Evolutionary conservation across 2,113 vertebrate genomes (phyloP).

Genomic region (Steatornis caripensis): DNA sequence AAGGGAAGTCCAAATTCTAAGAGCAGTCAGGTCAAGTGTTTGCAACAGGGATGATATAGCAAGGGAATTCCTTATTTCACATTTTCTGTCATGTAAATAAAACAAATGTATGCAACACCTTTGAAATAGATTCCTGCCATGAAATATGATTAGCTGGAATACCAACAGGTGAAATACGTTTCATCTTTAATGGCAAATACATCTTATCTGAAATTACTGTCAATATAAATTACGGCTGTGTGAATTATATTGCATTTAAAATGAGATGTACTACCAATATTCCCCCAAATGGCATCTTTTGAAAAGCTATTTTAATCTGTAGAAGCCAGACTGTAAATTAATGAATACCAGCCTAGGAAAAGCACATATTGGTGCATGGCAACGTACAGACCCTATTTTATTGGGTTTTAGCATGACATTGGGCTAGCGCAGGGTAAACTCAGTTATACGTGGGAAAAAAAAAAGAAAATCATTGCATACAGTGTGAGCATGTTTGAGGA

Average conservation of each 20-base stretch:
- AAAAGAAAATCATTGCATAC: not conserved
- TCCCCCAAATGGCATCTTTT: not conserved
- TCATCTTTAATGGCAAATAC: not conserved
- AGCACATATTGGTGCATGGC: not conserved
- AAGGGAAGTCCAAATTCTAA: not conserved
- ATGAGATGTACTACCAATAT: not conserved
- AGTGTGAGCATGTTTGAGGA: not conserved
- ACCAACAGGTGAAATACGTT: not conserved
- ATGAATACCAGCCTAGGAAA: not conserved
- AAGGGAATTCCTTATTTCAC: not conserved
- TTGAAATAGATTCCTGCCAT: not conserved
- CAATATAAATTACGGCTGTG: not conserved
- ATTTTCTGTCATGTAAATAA: not conserved
- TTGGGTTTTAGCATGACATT: not conserved
- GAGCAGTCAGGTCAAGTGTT: not conserved
- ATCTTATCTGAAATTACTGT: not conserved
- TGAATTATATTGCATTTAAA: not conserved
- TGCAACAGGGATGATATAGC: not conserved
- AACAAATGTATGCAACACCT: not conserved
- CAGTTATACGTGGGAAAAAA: not conserved
- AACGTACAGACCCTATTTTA: not conserved
- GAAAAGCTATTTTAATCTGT: not conserved
- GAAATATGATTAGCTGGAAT: not conserved
- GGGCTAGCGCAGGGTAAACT: not conserved
- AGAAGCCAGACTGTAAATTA: not conserved